Conservation (phyloP, 2,113 vertebrate genomes). For the Speoplatyrhinus poulsoni region DNA sequence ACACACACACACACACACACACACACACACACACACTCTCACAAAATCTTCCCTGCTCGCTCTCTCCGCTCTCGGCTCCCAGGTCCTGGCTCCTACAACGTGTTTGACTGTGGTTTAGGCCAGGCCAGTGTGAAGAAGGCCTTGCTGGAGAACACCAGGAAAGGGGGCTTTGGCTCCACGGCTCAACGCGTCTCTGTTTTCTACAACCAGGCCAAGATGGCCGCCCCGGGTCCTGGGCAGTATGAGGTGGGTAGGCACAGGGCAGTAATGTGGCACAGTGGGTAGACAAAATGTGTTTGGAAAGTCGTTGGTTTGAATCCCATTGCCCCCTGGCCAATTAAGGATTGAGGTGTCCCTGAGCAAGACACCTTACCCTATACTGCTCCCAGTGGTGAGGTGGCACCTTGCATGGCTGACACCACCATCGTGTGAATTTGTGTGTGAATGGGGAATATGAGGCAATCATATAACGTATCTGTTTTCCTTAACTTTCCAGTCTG, state of each 20-base stretch:
- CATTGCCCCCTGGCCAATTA: no score
- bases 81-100: constrained; percentile 74
- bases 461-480: no score
- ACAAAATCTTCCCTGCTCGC: neutral
- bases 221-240: constrained; percentile 61
- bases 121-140: constrained; percentile 68
- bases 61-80: constrained; percentile 17
- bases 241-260: constrained; percentile 61
- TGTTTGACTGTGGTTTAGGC: constrained; percentile 65
- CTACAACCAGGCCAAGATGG: constrained; percentile 42
- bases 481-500: no score
- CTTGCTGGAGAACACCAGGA: constrained; percentile 46
- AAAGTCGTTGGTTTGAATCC: no score
- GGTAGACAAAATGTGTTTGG: no score
- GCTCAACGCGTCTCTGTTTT: constrained; percentile 47
- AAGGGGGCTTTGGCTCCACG: constrained; percentile 70
- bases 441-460: no score
- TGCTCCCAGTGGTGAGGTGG: no score
- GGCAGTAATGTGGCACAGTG: no score
- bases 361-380: no score
- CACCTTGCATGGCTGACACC: no score
- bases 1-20: neutral
- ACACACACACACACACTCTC: constrained; percentile 1
- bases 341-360: no score
- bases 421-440: no score